These are phyloP conservation scores for Lycophotia porphyrea DNA, from an alignment of 2,888 invertebrate species.

Conservation along the genomic window DNA sequence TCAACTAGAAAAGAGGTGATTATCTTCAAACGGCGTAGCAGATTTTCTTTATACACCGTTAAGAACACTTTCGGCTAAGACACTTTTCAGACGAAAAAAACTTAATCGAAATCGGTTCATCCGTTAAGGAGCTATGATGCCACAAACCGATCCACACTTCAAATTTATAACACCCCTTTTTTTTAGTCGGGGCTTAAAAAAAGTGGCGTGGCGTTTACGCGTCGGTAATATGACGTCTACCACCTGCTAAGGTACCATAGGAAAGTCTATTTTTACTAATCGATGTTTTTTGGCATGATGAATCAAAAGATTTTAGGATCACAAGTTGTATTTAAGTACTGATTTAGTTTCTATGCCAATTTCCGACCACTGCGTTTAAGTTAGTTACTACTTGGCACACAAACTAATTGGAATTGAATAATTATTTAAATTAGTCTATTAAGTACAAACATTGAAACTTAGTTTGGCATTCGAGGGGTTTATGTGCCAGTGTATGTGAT, in stretches of 20 bases:
- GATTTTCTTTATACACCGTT: background rate
- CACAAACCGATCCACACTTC: background rate
- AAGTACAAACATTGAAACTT: conserved; percentile 24
- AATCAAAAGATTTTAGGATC: conserved; percentile 8
- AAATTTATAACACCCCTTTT: background rate
- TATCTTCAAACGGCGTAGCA: background rate
- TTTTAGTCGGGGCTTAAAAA: background rate
- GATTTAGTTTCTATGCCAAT: conserved; percentile 39
- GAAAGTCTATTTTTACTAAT: background rate
- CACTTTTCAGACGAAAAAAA: background rate
- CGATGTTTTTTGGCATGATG: background rate
- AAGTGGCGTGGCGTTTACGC: background rate
- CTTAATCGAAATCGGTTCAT: background rate
- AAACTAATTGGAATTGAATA: conserved; percentile 58
- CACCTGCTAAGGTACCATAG: background rate
- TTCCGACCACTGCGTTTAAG: conserved; percentile 32
- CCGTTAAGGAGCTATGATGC: background rate
- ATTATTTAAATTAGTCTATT: conserved; percentile 59
- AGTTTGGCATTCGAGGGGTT: conserved; percentile 18
- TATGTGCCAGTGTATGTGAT: conserved; percentile 9
- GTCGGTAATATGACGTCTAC: background rate
- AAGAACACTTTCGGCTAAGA: background rate
- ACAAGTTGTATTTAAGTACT: conserved; percentile 24
- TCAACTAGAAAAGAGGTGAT: too few relatives aligned
- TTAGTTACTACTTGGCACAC: conserved; percentile 53